Evolutionary conservation across 2,888 invertebrate genomes (phyloP), one percentile per base, ranked within the genome.

Genomic region (Laothoe populi): DNA sequence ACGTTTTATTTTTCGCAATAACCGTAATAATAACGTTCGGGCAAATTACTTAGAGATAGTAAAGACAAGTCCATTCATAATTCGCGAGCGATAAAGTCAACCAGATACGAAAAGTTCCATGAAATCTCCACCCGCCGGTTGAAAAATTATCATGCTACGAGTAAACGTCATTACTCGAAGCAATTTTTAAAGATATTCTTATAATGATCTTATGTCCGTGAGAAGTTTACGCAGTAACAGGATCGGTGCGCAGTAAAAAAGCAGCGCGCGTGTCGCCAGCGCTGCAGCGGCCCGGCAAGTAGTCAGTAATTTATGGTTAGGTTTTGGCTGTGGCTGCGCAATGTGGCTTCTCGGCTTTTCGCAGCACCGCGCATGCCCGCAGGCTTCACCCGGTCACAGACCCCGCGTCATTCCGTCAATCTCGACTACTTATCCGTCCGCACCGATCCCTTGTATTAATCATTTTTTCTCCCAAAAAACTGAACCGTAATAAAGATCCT

Each of bases 291-390:
- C 82, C 84, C 82, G 77, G 86, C 92, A 88, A 92, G 92, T 88
- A 85, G 89, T 86, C 87, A 81, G 92, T 93, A 93, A 93, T 93
- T 93, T 92, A 93, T 93, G 93, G 92, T 93, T 93, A 93, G 92
- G 92, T 93, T 93, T 92, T 91, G 93, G 92, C 83, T 83, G 89
- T 85, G 84, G 78, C 83, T 71, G 85, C 85, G 92, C 90, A 91
- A 90, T 92, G 92, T 83, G 71, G 91, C 88, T 88, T 84, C 87
- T 84, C 89, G 85, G 90, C 91, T 90, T 88, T 87, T 83, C 87
- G 84, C 79, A 75, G 76, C 80, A 67, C 79, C 76, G 75, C 73
- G 63, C 71, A 49, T 61, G 73, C 69, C 71, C 70, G 69, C 70
- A 66, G 66, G 66, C 73, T 75, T 75, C 77, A 72, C 76, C 77